A percentile compares a stretch with the other conserved stretches of the same genome.
Evolutionary conservation across 2,113 vertebrate genomes (phyloP).

Genomic region (Crotalus horridus): DNA sequence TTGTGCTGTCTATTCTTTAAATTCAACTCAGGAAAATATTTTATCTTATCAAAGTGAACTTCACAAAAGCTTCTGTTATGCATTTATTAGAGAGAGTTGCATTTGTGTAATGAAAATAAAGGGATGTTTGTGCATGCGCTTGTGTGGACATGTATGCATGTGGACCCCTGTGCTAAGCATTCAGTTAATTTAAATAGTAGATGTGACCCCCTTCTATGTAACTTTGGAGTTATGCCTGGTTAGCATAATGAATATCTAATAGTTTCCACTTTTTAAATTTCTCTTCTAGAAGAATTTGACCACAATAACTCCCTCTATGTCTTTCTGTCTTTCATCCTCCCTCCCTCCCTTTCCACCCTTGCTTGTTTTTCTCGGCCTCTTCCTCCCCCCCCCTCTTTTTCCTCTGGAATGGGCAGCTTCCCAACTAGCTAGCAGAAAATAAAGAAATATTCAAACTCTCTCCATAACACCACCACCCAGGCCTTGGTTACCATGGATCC

Average conservation of each 20-base stretch:
- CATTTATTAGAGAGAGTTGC: background rate
- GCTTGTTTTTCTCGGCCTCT: slow-evolving; percentile 20
- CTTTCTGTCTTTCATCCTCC: background rate
- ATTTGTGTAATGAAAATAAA: background rate
- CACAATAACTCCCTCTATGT: background rate
- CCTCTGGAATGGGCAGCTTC: slow-evolving; percentile 17
- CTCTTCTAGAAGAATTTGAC: background rate
- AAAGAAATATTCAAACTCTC: slow-evolving; percentile 30
- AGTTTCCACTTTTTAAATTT: background rate
- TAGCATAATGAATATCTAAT: background rate
- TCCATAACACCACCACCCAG: background rate
- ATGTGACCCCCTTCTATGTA: background rate
- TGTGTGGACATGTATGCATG: background rate
- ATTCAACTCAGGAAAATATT: background rate
- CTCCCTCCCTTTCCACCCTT: background rate
- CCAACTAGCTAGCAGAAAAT: slow-evolving; percentile 31
- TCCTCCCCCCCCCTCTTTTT: background rate
- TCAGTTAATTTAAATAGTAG: background rate
- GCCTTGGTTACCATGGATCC: slow-evolving; percentile 6
- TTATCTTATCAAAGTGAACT: background rate
- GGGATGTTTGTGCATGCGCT: background rate
- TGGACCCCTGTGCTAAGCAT: background rate
- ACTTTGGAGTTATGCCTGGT: background rate
- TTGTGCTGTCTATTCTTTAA: background rate
- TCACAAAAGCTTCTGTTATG: background rate